Evolutionary conservation across 2,797 vertebrate species (phyloP).

Genomic region (Sus cebifrons): DNA sequence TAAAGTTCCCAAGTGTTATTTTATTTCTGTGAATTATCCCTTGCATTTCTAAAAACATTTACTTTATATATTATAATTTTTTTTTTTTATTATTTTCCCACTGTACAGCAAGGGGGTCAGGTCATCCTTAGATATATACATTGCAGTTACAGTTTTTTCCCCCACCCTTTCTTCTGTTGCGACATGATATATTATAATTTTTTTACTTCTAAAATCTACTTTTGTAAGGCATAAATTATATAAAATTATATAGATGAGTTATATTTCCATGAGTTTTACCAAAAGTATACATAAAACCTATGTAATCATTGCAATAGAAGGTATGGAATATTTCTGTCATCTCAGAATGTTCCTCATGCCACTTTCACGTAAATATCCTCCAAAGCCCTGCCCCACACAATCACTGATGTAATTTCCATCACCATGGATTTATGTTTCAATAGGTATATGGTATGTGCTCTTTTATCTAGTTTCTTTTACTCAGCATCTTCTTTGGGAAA

Average conservation of each 20-base stretch:
- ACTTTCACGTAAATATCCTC: neutral
- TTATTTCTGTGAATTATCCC: constrained; percentile 12
- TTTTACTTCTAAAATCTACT: neutral
- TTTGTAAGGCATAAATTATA: neutral
- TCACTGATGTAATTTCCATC: constrained; percentile 2
- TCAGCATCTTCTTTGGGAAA: neutral
- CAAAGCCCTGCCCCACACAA: neutral
- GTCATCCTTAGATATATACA: too few species aligned
- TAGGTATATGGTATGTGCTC: neutral
- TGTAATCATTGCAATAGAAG: neutral
- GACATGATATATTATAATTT: neutral
- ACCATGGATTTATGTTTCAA: constrained; percentile 22
- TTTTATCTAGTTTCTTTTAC: neutral
- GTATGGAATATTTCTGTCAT: neutral
- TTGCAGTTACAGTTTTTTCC: too few species aligned
- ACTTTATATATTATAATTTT: neutral
- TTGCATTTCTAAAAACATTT: neutral
- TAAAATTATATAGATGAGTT: neutral
- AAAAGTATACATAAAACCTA: neutral
- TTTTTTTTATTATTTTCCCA: too few species aligned
- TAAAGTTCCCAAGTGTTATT: constrained; percentile 15
- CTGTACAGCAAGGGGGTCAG: too few species aligned
- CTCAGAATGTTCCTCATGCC: neutral
- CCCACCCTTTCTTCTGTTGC: too few species aligned
- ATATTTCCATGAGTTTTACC: neutral